Evolutionary conservation across 2,797 vertebrate genomes (phyloP).

Genomic region (Sebastes hopkinsi): DNA sequence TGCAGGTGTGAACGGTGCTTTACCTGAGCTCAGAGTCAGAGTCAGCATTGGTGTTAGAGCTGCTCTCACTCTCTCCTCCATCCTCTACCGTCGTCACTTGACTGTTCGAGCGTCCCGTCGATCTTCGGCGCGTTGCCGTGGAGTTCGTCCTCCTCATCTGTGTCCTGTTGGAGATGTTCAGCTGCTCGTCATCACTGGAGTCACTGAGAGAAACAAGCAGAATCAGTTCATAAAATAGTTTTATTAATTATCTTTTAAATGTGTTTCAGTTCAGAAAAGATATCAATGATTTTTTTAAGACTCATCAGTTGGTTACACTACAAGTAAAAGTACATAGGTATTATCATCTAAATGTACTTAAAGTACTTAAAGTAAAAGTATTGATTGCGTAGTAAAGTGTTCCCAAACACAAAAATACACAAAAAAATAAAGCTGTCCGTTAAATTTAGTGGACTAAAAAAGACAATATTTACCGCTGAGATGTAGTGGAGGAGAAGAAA

Average conservation of each 20-base stretch:
- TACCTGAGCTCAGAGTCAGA: conserved; percentile 31
- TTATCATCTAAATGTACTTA: not conserved
- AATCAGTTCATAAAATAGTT: not conserved
- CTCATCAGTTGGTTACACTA: not conserved
- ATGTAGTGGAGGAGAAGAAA: too few relatives aligned
- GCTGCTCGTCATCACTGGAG: conserved; percentile 84
- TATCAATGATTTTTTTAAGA: not conserved
- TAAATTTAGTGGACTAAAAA: too few relatives aligned
- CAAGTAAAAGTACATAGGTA: not conserved
- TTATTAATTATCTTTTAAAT: not conserved
- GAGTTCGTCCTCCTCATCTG: conserved; percentile 26
- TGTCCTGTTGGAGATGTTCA: not conserved
- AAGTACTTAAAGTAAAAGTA: not conserved
- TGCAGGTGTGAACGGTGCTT: not conserved
- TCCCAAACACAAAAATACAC: too few relatives aligned
- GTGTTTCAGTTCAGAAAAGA: not conserved
- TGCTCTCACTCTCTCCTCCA: not conserved
- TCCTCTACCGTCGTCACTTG: not conserved
- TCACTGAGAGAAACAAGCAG: conserved; percentile 72
- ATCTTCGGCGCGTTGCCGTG: not conserved
- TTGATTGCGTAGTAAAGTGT: not conserved
- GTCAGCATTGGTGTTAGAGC: not conserved
- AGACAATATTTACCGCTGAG: too few relatives aligned
- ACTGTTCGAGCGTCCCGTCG: not conserved
- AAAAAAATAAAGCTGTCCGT: too few relatives aligned